Percentiles rank a stretch among this genome's conserved stretches.
Conservation (phyloP, 2,797 vertebrate species). For the Cossypha caffra region DNA sequence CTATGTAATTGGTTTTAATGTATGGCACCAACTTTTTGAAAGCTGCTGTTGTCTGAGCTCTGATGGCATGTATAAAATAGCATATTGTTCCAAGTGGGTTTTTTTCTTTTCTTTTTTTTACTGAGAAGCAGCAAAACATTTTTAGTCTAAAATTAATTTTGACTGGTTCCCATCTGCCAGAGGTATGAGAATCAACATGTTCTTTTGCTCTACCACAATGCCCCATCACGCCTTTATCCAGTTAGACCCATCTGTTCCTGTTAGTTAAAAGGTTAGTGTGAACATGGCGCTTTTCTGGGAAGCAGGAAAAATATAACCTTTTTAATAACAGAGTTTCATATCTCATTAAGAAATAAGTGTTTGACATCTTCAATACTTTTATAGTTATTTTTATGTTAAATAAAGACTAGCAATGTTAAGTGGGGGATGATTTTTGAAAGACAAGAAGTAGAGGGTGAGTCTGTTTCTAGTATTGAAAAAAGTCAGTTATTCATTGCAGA, state of each 20-base stretch:
- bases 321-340: not conserved
- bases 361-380: not conserved
- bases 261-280: slow-evolving; percentile 17
- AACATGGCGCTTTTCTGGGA: not conserved
- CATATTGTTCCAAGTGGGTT: not conserved
- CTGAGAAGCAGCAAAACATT: not conserved
- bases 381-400: not conserved
- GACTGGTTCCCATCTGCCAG: slow-evolving; percentile 41
- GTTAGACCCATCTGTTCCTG: slow-evolving; percentile 44
- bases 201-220: slow-evolving; percentile 2
- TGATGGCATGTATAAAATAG: not conserved
- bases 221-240: not conserved
- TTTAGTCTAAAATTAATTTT: slow-evolving; percentile 42
- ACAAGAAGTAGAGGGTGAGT: not conserved
- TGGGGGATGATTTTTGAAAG: not conserved
- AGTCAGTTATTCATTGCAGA: not conserved
- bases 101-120: not conserved
- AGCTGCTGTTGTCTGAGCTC: slow-evolving; percentile 12
- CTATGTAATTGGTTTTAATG: not conserved
- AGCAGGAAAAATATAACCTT: not conserved
- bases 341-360: not conserved
- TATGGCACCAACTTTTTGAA: not conserved
- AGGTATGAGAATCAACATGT: slow-evolving; percentile 44
- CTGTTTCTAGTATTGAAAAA: not conserved
- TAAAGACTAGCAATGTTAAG: not conserved